Evolutionary conservation across 1,140 invertebrate genomes (phyloP).

Genomic region (Melitaea cinxia): DNA sequence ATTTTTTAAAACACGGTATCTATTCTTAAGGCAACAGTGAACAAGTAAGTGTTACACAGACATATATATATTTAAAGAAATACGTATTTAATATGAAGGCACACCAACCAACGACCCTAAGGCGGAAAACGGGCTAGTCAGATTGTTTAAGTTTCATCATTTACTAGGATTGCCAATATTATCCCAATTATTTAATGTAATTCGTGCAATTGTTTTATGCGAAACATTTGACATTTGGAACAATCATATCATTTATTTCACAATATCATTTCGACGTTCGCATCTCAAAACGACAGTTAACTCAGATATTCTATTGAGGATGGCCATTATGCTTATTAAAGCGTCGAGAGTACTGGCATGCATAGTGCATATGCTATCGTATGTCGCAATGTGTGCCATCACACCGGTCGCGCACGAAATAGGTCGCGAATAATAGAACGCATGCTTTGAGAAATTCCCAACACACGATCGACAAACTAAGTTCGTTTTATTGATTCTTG

Average conservation of each 20-base stretch:
- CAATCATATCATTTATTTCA: constrained; percentile 9
- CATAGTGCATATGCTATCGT: constrained; percentile 29
- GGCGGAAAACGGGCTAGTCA: too few species aligned
- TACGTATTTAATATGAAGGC: too few species aligned
- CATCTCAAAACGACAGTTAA: constrained; percentile 8
- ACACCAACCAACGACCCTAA: too few species aligned
- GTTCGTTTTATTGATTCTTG: constrained; percentile 16
- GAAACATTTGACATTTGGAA: neutral
- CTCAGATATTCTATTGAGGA: constrained; percentile 30
- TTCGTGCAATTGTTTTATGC: neutral
- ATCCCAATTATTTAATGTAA: neutral
- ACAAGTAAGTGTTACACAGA: too few species aligned
- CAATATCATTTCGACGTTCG: constrained; percentile 8
- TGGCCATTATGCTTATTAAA: constrained; percentile 37
- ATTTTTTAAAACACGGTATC: too few species aligned
- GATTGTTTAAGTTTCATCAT: too few species aligned
- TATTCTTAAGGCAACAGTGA: too few species aligned
- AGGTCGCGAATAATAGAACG: constrained; percentile 45
- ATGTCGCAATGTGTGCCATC: constrained; percentile 38
- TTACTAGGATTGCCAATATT: neutral
- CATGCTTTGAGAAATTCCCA: constrained; percentile 42
- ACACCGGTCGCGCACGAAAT: constrained; percentile 35
- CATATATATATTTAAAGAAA: too few species aligned
- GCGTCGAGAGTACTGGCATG: constrained; percentile 23
- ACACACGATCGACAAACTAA: constrained; percentile 22